Conservation (phyloP, 1,140 invertebrate species). For the Arion vulgaris region DNA sequence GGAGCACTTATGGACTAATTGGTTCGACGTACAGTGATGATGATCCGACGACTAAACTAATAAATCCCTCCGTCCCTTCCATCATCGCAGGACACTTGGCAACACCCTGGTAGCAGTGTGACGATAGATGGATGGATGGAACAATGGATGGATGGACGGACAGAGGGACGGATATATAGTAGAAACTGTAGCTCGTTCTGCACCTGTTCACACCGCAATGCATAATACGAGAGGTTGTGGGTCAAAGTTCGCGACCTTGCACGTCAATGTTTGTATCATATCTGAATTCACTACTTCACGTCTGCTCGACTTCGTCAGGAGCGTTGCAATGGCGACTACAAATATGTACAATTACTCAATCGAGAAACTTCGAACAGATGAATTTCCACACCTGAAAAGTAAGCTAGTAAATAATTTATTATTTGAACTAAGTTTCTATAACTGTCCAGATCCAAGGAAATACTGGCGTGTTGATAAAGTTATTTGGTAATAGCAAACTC, state of each 20-base stretch:
- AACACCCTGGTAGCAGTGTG: too few species aligned
- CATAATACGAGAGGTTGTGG: too few species aligned
- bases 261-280: not conserved
- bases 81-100: too few species aligned
- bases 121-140: too few species aligned
- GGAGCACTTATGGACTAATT: too few species aligned
- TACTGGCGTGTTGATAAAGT: not conserved
- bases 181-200: too few species aligned
- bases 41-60: too few species aligned
- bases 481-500: not conserved
- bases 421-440: not conserved
- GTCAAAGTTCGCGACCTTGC: not conserved
- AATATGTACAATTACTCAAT: slow-evolving; percentile 29
- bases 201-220: too few species aligned
- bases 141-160: too few species aligned
- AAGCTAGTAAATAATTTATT: not conserved
- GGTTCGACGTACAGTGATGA: too few species aligned
- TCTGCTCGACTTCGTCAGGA: not conserved
- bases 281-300: not conserved
- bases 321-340: not conserved
- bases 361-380: not conserved
- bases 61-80: too few species aligned
- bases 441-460: not conserved
- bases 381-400: slow-evolving; percentile 24
- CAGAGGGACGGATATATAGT: too few species aligned